A percentile compares a stretch with the other conserved stretches of the same genome.
Conservation (phyloP, 1,140 invertebrate species). For the Drosophila repleta region DNA sequence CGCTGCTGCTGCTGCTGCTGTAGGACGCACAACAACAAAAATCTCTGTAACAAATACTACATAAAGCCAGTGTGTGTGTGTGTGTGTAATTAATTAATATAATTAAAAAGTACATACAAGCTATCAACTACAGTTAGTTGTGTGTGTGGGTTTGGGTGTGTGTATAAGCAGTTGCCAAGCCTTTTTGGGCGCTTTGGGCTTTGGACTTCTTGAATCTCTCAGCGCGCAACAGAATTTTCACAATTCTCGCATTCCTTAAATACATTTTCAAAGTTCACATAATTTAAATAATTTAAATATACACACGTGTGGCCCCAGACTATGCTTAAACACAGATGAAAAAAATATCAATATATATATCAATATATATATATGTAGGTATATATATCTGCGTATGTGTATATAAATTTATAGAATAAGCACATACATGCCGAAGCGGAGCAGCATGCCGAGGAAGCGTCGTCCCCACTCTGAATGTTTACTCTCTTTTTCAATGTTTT, state of each 20-base stretch:
- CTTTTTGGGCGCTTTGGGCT: slow-evolving; percentile 13
- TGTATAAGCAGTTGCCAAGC: slow-evolving; percentile 25
- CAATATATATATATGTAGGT: slow-evolving; percentile 11
- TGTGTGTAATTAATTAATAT: slow-evolving; percentile 67
- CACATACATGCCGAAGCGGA: slow-evolving; percentile 18
- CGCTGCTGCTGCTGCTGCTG: slow-evolving; percentile 1
- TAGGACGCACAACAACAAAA: slow-evolving; percentile 18
- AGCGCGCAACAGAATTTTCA: slow-evolving; percentile 49
- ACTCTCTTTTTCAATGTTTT: slow-evolving; percentile 12
- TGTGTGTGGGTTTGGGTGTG: slow-evolving; percentile 32
- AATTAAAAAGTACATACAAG: slow-evolving; percentile 74
- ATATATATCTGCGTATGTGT: slow-evolving; percentile 1
- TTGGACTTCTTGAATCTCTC: slow-evolving; percentile 27
- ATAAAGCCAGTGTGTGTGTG: slow-evolving; percentile 48
- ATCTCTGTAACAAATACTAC: slow-evolving; percentile 40
- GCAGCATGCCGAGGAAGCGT: slow-evolving; percentile 5
- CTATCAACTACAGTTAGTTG: slow-evolving; percentile 55
- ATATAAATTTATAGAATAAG: slow-evolving; percentile 18
- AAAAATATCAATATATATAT: slow-evolving; percentile 29
- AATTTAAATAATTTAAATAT: slow-evolving; percentile 45
- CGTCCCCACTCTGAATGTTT: slow-evolving; percentile 1
- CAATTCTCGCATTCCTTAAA: slow-evolving; percentile 22
- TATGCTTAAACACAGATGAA: slow-evolving; percentile 25
- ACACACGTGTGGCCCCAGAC: slow-evolving; percentile 38
- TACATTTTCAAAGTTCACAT: slow-evolving; percentile 46